A percentile compares a stretch with the other conserved stretches of the same genome.
Evolutionary conservation across 2,113 vertebrate genomes (phyloP).

Genomic region (Ascaphus truei): DNA sequence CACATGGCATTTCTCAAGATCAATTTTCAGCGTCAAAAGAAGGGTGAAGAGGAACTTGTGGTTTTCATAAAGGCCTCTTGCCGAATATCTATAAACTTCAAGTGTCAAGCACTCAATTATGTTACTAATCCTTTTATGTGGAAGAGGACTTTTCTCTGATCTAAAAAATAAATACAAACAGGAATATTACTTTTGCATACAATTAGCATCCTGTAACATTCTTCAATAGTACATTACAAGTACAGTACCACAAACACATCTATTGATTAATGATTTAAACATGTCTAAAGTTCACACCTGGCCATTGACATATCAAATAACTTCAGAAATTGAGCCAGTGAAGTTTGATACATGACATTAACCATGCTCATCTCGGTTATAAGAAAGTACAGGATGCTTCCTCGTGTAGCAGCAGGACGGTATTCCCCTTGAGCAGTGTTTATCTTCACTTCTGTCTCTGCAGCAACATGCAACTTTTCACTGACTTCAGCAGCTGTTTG

Average conservation of each 20-base stretch:
- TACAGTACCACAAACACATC: too few relatives aligned
- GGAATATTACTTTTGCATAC: too few relatives aligned
- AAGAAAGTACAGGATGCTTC: conserved; percentile 74
- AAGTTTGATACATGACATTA: conserved; percentile 74
- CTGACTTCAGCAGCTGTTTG: conserved; percentile 66
- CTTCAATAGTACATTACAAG: too few relatives aligned
- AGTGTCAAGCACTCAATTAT: conserved; percentile 67
- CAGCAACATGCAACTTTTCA: conserved; percentile 65
- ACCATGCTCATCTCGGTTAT: conserved; percentile 75
- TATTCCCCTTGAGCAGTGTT: conserved; percentile 68
- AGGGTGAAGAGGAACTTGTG: conserved; percentile 71
- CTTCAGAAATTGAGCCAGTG: conserved; percentile 69
- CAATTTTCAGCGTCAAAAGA: conserved; percentile 68
- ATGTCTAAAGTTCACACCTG: conserved; percentile 49
- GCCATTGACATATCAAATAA: conserved; percentile 69
- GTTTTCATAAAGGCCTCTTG: conserved; percentile 66
- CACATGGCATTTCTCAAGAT: conserved; percentile 61
- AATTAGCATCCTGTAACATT: too few relatives aligned
- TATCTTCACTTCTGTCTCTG: conserved; percentile 69
- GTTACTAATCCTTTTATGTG: conserved; percentile 66
- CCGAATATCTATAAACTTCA: conserved; percentile 58
- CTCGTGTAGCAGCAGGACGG: conserved; percentile 65
- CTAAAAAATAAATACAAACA: conserved; percentile 48
- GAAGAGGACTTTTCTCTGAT: conserved; percentile 63
- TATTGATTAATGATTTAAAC: too few relatives aligned